Evolutionary conservation across 1,140 invertebrate genomes (phyloP), one percentile per base, ranked within the genome.

Genomic region (Ephestia elutella): DNA sequence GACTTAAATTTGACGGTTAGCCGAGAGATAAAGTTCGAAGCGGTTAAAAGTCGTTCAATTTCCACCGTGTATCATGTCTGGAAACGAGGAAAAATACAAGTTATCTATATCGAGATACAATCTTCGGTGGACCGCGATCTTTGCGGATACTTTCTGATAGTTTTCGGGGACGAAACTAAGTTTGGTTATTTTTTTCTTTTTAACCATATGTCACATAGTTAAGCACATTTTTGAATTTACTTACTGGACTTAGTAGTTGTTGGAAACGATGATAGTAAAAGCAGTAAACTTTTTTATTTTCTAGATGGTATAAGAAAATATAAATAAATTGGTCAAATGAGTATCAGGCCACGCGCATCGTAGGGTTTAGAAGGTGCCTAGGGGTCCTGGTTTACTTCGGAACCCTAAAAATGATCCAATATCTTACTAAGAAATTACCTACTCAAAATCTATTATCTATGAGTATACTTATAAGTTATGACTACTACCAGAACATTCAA

Each of bases 1-100:
- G 38, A 35, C 32, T 35, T 35, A 35, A 35, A 35, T 35, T 35
- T 35, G 32, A 44, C n/a, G 38, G 38, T 44, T 44, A 44, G 38
- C 38, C n/a, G 38, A 44, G 38, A 13, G 38, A 44, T 44, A 44
- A 44, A 44, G 38, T 44, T 44, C 1, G n/a, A 17, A 44, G 38
- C 38, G 38, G 38, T 44, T 44, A 44, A 44, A 44, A 44, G 38
- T 44, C 38, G 38, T 44, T 44, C 38, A 44, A 44, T 44, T 44
- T 44, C 38, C n/a, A 44, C 38, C 38, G 38, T 44, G 38, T 44
- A 44, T 44, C 38, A 44, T 44, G n/a, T 35, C 38, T 0, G n/a
- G 38, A 44, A 44, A 44, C 3, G 38, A 44, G 38, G 38, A 44
- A 44, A 44, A 44, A 44, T 44, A 44, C 13, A 44, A 44, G 38